These are phyloP conservation scores for Neosilurus mollespiculum DNA, from an alignment of 2,797 vertebrate species.

Conservation along the genomic window DNA sequence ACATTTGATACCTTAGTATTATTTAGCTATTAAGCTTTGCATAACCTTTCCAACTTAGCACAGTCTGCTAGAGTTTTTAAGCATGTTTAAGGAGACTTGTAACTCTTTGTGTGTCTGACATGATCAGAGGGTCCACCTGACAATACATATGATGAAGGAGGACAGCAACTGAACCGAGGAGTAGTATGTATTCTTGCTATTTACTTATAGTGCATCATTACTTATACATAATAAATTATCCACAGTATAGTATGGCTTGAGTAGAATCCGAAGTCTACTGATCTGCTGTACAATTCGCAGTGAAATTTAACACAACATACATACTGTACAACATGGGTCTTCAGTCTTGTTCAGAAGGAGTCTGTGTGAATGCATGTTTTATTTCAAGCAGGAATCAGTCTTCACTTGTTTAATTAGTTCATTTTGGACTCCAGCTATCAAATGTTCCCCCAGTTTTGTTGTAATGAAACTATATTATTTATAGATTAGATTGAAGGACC, in stretches of 20 bases:
- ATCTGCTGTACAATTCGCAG: background rate
- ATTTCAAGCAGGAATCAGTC: background rate
- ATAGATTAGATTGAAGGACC: background rate
- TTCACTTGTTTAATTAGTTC: background rate
- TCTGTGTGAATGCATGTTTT: background rate
- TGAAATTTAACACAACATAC: background rate
- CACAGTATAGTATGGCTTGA: background rate
- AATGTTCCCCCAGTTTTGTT: background rate
- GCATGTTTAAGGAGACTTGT: conserved; percentile 2
- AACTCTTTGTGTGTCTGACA: conserved; percentile 39
- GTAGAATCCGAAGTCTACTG: background rate
- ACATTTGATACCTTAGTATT: background rate
- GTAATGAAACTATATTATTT: too few relatives aligned
- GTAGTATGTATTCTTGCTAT: conserved; percentile 75
- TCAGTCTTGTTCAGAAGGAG: background rate
- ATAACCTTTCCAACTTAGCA: too few relatives aligned
- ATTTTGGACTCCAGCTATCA: background rate
- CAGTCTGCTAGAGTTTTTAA: background rate
- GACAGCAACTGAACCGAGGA: conserved; percentile 80
- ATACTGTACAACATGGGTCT: background rate
- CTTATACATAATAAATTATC: background rate
- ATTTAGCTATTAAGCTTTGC: too few relatives aligned
- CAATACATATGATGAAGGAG: conserved; percentile 73
- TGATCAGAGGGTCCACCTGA: conserved; percentile 61
- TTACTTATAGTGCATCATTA: background rate